A percentile compares a stretch with the other conserved stretches of the same genome.
These are phyloP conservation scores for Channa maculata DNA, from an alignment of 2,113 vertebrate species.

Conservation along the genomic window DNA sequence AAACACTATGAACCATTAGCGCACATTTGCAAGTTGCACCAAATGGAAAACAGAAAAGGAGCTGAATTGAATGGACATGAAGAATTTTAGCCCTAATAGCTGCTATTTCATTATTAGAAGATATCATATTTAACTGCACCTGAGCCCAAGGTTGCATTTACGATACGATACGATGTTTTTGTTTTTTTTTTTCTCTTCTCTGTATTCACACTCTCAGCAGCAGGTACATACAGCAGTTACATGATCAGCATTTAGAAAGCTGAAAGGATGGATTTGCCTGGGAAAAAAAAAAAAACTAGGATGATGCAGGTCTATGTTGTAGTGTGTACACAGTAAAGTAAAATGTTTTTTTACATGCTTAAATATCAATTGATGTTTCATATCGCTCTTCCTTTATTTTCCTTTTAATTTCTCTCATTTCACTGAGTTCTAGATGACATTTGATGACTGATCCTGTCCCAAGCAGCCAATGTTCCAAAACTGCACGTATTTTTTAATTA, in stretches of 20 bases:
- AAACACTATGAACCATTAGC: not conserved
- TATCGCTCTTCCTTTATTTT: too few species aligned
- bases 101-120: not conserved
- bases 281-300: too few species aligned
- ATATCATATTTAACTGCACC: not conserved
- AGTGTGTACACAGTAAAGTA: not conserved
- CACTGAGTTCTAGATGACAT: not conserved
- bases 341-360: not conserved
- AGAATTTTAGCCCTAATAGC: not conserved
- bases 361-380: not conserved
- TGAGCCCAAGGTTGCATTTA: not conserved
- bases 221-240: not conserved
- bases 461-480: not conserved
- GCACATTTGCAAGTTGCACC: not conserved
- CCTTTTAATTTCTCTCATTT: not conserved
- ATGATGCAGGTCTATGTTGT: too few species aligned
- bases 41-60: not conserved
- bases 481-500: not conserved
- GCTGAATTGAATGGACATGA: not conserved
- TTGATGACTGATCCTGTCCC: not conserved
- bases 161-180: not conserved
- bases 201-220: not conserved
- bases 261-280: too few species aligned
- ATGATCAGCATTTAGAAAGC: not conserved
- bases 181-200: not conserved